Conservation (phyloP, 2,113 vertebrate genomes). For the Semicossyphus pulcher region DNA sequence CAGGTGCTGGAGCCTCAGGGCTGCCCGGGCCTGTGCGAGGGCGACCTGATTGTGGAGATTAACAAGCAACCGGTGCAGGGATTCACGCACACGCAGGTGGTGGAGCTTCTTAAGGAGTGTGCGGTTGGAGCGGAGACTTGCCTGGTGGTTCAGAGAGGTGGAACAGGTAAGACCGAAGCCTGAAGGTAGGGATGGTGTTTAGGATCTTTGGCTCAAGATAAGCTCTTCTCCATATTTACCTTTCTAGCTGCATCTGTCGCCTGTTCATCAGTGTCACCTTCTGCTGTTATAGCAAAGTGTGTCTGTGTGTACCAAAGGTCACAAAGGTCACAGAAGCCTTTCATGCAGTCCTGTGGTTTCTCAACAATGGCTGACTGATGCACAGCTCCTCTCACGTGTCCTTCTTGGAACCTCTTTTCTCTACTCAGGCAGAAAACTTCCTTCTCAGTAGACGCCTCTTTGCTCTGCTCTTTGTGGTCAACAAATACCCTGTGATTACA, state of each 20-base stretch:
- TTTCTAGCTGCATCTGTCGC: slow-evolving; percentile 7
- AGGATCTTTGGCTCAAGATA: slow-evolving; percentile 2
- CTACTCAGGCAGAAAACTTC: background rate
- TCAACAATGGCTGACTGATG: slow-evolving; percentile 23
- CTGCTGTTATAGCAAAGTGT: background rate
- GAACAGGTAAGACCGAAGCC: slow-evolving; percentile 74
- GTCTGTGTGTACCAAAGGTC: slow-evolving; percentile 29
- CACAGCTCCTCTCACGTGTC: slow-evolving; percentile 30
- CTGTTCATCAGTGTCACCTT: slow-evolving; percentile 33
- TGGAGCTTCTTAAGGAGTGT: slow-evolving; percentile 98
- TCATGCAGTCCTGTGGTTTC: slow-evolving; percentile 32
- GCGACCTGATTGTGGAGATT: slow-evolving; percentile 97
- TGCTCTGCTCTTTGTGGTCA: slow-evolving; percentile 4
- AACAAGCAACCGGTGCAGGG: slow-evolving; percentile 96
- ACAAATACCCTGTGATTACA: slow-evolving; percentile 22
- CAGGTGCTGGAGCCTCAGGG: slow-evolving; percentile 97
- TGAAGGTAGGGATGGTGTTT: background rate
- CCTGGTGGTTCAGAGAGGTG: slow-evolving; percentile 95
- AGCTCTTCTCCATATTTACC: background rate
- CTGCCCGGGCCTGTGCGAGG: slow-evolving; percentile 96
- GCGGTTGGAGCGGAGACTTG: slow-evolving; percentile 91
- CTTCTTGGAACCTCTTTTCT: slow-evolving; percentile 7
- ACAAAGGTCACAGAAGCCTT: slow-evolving; percentile 34
- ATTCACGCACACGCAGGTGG: slow-evolving; percentile 95
- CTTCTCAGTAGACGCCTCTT: background rate